Conservation (phyloP, 2,888 invertebrate genomes). For the Cremastinae sp. region DNA sequence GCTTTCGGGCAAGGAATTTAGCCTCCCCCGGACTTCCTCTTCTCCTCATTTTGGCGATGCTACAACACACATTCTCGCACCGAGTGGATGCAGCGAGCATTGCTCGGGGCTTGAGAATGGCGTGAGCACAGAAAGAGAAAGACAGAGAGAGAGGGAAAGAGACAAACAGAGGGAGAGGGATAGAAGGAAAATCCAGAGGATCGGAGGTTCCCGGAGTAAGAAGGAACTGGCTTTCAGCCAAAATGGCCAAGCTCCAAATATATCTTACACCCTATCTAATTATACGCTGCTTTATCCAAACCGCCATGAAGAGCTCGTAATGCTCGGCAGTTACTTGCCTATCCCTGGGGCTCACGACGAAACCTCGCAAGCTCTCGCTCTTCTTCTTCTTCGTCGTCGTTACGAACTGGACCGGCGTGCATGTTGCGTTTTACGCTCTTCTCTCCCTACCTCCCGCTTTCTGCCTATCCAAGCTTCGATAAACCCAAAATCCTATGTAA, state of each 20-base stretch:
- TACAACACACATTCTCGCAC: constrained; percentile 57
- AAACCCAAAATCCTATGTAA: constrained; percentile 67
- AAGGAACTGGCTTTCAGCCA: constrained; percentile 75
- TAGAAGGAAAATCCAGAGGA: constrained; percentile 51
- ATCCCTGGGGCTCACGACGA: constrained; percentile 62
- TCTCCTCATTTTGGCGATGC: constrained; percentile 28
- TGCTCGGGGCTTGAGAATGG: constrained; percentile 33
- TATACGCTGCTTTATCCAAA: constrained; percentile 79
- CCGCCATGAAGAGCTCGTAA: constrained; percentile 75
- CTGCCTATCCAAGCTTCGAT: constrained; percentile 69
- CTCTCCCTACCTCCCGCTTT: constrained; percentile 45
- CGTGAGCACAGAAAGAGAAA: constrained; percentile 43
- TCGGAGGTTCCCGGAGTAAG: constrained; percentile 51
- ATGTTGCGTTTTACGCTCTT: constrained; percentile 59
- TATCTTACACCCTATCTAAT: constrained; percentile 80
- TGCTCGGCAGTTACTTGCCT: constrained; percentile 75
- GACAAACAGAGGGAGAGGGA: neutral
- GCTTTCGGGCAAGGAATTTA: constrained; percentile 29
- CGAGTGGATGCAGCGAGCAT: constrained; percentile 27
- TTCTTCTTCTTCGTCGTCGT: constrained; percentile 25
- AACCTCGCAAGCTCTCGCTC: constrained; percentile 50
- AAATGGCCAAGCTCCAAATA: constrained; percentile 79
- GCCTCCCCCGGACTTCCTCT: constrained; percentile 35
- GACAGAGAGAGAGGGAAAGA: constrained; percentile 28
- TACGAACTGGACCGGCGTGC: constrained; percentile 44